Evolutionary conservation across 2,113 vertebrate species (phyloP).

Genomic region (Melanotaenia duboulayi): DNA sequence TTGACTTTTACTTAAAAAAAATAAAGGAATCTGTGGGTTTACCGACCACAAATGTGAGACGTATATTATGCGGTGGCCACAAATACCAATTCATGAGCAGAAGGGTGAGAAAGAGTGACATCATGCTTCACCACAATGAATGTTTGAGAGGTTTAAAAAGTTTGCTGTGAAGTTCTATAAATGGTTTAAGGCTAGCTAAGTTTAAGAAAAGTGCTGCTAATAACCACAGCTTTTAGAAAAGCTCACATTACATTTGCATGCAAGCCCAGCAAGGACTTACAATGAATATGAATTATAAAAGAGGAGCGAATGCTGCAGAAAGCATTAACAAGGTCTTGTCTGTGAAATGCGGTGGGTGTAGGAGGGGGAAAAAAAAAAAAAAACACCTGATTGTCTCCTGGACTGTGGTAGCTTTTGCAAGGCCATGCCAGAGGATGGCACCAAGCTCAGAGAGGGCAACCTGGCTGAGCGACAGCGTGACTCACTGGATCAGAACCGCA

Average conservation of each 20-base stretch:
- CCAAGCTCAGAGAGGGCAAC: constrained; percentile 30
- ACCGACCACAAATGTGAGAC: not conserved
- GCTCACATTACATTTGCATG: constrained; percentile 56
- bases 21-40: constrained; percentile 25
- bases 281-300: constrained; percentile 68
- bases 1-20: constrained; percentile 42
- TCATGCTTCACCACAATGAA: too few species aligned
- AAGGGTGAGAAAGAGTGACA: not conserved
- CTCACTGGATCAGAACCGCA: constrained; percentile 50
- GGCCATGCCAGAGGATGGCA: constrained; percentile 43
- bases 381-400: constrained; percentile 57
- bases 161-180: not conserved
- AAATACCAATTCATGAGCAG: not conserved
- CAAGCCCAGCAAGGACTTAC: constrained; percentile 37
- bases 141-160: not conserved
- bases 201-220: constrained; percentile 32
- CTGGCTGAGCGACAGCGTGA: constrained; percentile 30
- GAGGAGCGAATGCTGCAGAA: constrained; percentile 37
- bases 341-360: constrained; percentile 15
- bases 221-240: constrained; percentile 30
- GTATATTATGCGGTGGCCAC: not conserved
- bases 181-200: constrained; percentile 20
- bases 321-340: constrained; percentile 44
- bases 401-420: constrained; percentile 37
- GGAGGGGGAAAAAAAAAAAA: constrained; percentile 20